These are phyloP conservation scores for Corythornis vintsioides DNA, from an alignment of 2,113 vertebrate species.

Conservation along the genomic window DNA sequence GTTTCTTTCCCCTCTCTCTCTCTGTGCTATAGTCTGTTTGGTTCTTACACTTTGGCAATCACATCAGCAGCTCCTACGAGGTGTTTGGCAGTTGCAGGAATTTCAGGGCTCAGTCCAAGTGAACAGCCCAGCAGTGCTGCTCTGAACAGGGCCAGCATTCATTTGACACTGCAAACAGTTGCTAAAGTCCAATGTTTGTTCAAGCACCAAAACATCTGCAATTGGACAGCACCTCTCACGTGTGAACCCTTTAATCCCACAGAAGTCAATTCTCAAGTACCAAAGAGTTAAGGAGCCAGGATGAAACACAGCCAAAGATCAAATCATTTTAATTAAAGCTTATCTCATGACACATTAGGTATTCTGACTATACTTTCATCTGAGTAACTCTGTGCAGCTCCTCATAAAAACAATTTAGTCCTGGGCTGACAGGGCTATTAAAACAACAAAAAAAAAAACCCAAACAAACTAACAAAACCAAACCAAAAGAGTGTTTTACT, in stretches of 20 bases:
- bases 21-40: neutral
- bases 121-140: neutral
- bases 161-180: neutral
- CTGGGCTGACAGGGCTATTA: neutral
- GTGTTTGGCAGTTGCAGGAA: neutral
- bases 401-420: neutral
- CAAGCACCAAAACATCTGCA: constrained; percentile 1
- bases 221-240: neutral
- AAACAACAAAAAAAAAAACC: neutral
- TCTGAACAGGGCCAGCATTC: neutral
- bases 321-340: constrained; percentile 38
- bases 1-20: neutral
- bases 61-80: neutral
- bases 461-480: neutral
- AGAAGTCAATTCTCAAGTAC: neutral
- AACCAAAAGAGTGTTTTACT: neutral
- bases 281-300: neutral
- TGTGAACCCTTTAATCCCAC: neutral
- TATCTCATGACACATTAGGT: neutral
- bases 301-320: constrained; percentile 24
- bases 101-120: neutral
- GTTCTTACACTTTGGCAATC: neutral
- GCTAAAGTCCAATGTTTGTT: neutral
- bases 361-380: constrained; percentile 3
- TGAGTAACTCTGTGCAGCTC: neutral